Percentiles rank a stretch among this genome's conserved stretches.
Conservation (phyloP, 2,797 vertebrate genomes). For the Alcedo quadribrachys region DNA sequence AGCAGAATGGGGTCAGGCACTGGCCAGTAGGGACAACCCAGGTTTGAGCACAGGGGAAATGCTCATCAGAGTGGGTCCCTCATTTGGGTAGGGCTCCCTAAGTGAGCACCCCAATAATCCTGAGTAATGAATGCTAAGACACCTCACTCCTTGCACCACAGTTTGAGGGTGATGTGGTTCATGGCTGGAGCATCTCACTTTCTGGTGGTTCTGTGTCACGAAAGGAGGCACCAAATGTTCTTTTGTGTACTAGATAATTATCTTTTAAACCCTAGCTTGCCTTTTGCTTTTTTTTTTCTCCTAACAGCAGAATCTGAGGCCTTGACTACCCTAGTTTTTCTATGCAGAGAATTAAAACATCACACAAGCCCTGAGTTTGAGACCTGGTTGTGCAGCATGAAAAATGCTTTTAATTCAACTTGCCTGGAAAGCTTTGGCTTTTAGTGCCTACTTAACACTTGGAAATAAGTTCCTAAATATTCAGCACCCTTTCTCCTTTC, state of each 20-base stretch:
- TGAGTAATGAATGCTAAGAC: rapidly evolving
- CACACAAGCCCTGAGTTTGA: background rate
- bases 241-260: background rate
- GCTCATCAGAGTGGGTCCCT: rapidly evolving
- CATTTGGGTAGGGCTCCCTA: background rate
- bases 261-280: background rate
- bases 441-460: slow-evolving; percentile 22
- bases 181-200: rapidly evolving
- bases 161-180: background rate
- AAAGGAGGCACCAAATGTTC: background rate
- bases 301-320: background rate
- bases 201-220: background rate
- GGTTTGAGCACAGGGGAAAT: background rate
- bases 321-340: background rate
- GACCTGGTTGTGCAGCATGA: background rate
- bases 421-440: slow-evolving; percentile 11
- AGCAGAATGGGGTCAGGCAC: background rate
- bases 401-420: slow-evolving; percentile 19
- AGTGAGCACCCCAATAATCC: background rate
- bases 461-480: slow-evolving; percentile 24
- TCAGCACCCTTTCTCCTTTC: background rate
- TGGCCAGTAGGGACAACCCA: rapidly evolving
- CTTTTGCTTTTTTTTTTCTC: background rate
- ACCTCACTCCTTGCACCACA: background rate
- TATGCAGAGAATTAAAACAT: background rate